Base-by-base conservation (phyloP, 2,113 vertebrate species). In the Morone chrysops region DNA sequence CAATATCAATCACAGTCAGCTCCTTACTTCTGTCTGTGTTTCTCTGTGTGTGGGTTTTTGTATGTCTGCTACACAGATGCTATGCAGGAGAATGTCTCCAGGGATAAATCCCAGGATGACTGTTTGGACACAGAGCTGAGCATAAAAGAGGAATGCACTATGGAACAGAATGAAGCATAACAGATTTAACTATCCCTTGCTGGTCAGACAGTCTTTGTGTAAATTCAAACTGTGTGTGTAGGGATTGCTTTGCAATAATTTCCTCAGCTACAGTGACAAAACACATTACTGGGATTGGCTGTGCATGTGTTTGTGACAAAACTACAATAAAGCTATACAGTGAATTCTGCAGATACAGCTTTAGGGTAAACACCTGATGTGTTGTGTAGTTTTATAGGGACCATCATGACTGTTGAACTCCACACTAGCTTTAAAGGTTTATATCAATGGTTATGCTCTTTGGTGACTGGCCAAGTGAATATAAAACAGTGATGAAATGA, bases 1-100 rank as follows among this genome's bases (percentile, higher is more conserved):
- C 86, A 89, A n/a, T 82, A 89, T 92, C 88, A 85, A 80, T 89
- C 90, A 83, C 57, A 85, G 66, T 79, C 61, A 45, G 75, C 72
- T 79, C 72, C 53, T 53, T 48, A 48, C 22, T 61, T 75, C 72
- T 54, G 53, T 56, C 20, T 53, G 76, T 57, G 22, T 65, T 66
- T 60, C 61, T 81, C 16, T 70, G 61, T 85, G 66, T 89, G 70
- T 63, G 40, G 56, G 3, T 63, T 54, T 67, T 81, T 80, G 25
- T 70, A 18, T 45, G 75, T 69, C 74, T 75, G 69, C 70, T 80
- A 56, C 56, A 62, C 70, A 83, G 72, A 81, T 22, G 63, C 57
- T 76, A 2, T 17, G 18, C 14, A 65, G 63, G 38, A 47, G 8
- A 48, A 65, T 43, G 53, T 80, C 71, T 82, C 68, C 25, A 65